Evolutionary conservation across 2,888 invertebrate genomes (phyloP).

Genomic region (Sarcophaga rosellei): DNA sequence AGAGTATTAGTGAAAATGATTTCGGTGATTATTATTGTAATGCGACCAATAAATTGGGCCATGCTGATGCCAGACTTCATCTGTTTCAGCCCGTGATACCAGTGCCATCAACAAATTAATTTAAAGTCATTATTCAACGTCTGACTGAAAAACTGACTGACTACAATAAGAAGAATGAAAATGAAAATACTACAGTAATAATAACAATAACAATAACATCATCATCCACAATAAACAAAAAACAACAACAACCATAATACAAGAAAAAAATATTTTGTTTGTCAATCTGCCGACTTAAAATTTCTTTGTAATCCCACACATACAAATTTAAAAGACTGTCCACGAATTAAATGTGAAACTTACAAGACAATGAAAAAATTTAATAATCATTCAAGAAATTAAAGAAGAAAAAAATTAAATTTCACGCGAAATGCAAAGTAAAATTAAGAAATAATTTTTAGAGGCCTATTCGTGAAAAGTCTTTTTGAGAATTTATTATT

Average conservation of each 20-base stretch:
- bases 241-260: slow-evolving; percentile 8
- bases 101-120: slow-evolving; percentile 72
- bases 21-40: slow-evolving; percentile 80
- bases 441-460: too few species aligned
- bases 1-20: slow-evolving; percentile 75
- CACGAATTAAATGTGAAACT: not conserved
- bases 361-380: not conserved
- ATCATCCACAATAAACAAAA: not conserved
- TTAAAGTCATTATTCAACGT: slow-evolving; percentile 61
- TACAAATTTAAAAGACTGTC: slow-evolving; percentile 18
- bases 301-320: slow-evolving; percentile 41
- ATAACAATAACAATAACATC: slow-evolving; percentile 45
- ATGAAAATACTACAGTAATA: slow-evolving; percentile 18
- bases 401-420: not conserved
- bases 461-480: too few species aligned
- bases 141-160: slow-evolving; percentile 41
- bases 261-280: slow-evolving; percentile 31
- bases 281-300: slow-evolving; percentile 56
- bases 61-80: slow-evolving; percentile 78
- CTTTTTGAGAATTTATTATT: too few species aligned
- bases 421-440: not conserved
- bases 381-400: not conserved
- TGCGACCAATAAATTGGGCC: slow-evolving; percentile 80
- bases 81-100: slow-evolving; percentile 79
- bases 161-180: slow-evolving; percentile 50